Conservation (phyloP, 2,797 vertebrate species). For the Pangasius sanitwongsei region DNA sequence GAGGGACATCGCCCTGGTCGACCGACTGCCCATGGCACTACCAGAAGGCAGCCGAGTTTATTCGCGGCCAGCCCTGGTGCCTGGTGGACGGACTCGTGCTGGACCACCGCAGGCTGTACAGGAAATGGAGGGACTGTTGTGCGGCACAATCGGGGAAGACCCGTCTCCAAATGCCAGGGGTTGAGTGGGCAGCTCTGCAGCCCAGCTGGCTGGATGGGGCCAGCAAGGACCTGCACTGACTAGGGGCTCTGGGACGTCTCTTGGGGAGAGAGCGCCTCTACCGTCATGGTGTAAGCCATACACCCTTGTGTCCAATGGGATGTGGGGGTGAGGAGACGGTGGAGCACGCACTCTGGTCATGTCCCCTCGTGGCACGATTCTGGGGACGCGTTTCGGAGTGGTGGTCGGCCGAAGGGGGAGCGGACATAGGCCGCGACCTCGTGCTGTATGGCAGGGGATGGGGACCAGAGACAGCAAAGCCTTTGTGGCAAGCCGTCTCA, state of each 20-base stretch:
- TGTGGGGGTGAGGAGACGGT: constrained; percentile 9
- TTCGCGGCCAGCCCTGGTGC: neutral
- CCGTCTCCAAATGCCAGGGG: rapidly evolving
- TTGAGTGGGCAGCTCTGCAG: neutral
- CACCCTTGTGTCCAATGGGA: neutral
- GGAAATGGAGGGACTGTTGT: neutral
- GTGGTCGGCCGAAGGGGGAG: neutral
- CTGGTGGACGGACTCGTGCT: neutral
- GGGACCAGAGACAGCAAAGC: neutral
- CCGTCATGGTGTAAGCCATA: neutral
- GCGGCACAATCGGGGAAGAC: rapidly evolving
- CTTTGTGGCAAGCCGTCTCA: neutral
- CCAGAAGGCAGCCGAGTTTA: neutral
- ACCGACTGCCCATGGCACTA: neutral
- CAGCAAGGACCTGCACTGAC: constrained; percentile 12
- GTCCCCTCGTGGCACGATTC: neutral
- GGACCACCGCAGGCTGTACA: neutral
- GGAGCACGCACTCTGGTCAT: neutral
- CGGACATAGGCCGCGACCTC: neutral
- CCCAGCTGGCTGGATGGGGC: neutral
- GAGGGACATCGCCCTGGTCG: neutral
- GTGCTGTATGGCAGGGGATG: neutral
- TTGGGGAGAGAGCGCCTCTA: neutral
- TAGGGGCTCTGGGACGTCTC: neutral
- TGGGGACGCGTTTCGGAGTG: neutral